These are phyloP conservation scores for Megalurothrips usitatus DNA, from an alignment of 2,888 invertebrate species.

Conservation along the genomic window DNA sequence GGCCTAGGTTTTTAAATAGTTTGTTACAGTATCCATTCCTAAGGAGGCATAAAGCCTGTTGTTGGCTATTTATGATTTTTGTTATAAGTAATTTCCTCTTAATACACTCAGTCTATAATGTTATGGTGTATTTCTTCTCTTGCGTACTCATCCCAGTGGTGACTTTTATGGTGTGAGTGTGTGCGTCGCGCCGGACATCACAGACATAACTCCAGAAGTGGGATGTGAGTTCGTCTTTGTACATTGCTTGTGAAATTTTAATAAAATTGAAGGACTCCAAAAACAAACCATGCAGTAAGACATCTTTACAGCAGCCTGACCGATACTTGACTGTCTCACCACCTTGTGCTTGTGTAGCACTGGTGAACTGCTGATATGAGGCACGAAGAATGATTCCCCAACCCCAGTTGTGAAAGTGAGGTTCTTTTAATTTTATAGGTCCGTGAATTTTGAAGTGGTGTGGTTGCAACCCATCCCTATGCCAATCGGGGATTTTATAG, in stretches of 20 bases:
- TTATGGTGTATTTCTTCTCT: slow-evolving; percentile 21
- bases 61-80: slow-evolving; percentile 27
- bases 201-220: slow-evolving; percentile 16
- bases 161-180: slow-evolving; percentile 20
- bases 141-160: slow-evolving; percentile 22
- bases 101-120: slow-evolving; percentile 19
- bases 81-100: slow-evolving; percentile 25
- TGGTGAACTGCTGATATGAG: slow-evolving; percentile 6
- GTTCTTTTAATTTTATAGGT: slow-evolving; percentile 12
- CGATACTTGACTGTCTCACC: slow-evolving; percentile 15
- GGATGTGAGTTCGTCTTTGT: slow-evolving; percentile 24
- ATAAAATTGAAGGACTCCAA: slow-evolving; percentile 26
- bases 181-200: slow-evolving; percentile 4
- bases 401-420: slow-evolving; percentile 20
- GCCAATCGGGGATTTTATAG: neutral
- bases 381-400: slow-evolving; percentile 21
- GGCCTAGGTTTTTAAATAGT: slow-evolving; percentile 26
- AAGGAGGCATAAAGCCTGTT: slow-evolving; percentile 26
- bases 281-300: slow-evolving; percentile 15
- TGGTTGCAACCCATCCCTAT: neutral
- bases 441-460: neutral
- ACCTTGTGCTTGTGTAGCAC: neutral
- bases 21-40: slow-evolving; percentile 26
- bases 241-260: slow-evolving; percentile 27
- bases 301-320: slow-evolving; percentile 24